Percentiles rank a stretch among this genome's conserved stretches.
phyloP scores from a whole-genome alignment of 2,797 vertebrate genomes.

The Tokudaia tokunoshimensis region DNA sequence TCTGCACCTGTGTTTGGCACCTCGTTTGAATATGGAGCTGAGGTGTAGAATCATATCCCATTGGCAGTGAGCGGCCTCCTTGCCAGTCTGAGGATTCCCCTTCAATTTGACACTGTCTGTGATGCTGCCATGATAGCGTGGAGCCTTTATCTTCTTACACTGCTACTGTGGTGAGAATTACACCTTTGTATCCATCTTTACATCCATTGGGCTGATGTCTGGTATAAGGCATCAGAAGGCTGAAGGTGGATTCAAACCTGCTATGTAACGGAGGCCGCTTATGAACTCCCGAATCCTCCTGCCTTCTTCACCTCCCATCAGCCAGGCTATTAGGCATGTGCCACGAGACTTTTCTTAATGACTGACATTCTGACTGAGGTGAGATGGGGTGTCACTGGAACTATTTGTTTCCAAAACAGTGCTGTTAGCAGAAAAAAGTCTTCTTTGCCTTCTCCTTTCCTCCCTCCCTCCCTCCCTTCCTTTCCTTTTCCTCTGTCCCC shows the following conservation, averaged over 20 bases:
- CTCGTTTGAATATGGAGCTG: no score
- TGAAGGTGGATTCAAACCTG: not conserved
- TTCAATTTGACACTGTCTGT: not conserved
- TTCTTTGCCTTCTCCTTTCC: not conserved
- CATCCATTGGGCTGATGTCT: not conserved
- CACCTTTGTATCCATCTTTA: not conserved
- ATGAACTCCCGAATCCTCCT: not conserved
- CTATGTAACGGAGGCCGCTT: not conserved
- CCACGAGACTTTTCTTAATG: not conserved
- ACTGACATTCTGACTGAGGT: not conserved
- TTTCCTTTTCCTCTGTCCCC: not conserved
- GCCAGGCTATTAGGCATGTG: not conserved
- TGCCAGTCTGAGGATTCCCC: not conserved
- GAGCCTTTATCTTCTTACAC: not conserved
- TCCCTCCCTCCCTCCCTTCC: not conserved
- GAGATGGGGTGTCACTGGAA: not conserved
- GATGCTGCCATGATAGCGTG: not conserved
- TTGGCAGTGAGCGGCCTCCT: not conserved
- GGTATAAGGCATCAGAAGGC: not conserved
- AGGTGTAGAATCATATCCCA: not conserved
- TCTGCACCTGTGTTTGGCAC: not conserved
- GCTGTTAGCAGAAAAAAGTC: not conserved
- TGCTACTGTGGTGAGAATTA: not conserved
- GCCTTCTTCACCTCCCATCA: not conserved
- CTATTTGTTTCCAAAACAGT: not conserved